Base-by-base conservation (phyloP, 1,140 invertebrate genomes). In the Eubasilissa regina region DNA sequence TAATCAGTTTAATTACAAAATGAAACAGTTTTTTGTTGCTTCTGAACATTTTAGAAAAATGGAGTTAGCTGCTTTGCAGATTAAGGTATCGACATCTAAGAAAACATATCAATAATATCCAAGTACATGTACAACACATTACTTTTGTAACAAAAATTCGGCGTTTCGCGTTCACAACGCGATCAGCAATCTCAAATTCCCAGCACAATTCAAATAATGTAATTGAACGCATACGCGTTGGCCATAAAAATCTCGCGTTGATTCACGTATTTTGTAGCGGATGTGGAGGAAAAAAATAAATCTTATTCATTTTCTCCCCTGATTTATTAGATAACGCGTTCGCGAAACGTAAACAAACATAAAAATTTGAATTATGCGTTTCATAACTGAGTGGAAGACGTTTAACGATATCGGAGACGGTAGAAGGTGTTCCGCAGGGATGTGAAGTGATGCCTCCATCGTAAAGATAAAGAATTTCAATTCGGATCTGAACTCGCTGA, bases 391-490 rank as follows among this genome's bases (percentile, higher is more conserved):
- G 58, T 60, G 47, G 47, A n/a, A 73, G 68, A 51, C 68, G 68
- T 73, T 73, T 53, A 73, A 73, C 68, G 51, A 73, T 73, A 73
- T 73, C 68, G 47, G 58, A 60, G 73, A 75, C 13, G 35, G 15
- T n/a, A 44, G 17, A 75, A 60, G 58, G 55, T 58, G 58, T 53
- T 35, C 25, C 73, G 45, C 25, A 62, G 21, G 55, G 58, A 55
- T 45, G 55, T 0, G 9, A 45, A 47, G 15, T 25, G 25, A 44
- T 19, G 25, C 55, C 73, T n/a, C 15, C 8, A 21, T 75, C 73
- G 55, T 75, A 75, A 75, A 75, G 73, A 75, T 75, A 75, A 75
- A 75, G 53, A 75, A 45, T 75, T 75, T 75, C 73, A 75, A 75
- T 75, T 62, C 73, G 17, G 58, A 75, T 75, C 60, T 75, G 60